phyloP scores from a whole-genome alignment of 2,888 invertebrate genomes.

The Melanostoma mellinum region DNA sequence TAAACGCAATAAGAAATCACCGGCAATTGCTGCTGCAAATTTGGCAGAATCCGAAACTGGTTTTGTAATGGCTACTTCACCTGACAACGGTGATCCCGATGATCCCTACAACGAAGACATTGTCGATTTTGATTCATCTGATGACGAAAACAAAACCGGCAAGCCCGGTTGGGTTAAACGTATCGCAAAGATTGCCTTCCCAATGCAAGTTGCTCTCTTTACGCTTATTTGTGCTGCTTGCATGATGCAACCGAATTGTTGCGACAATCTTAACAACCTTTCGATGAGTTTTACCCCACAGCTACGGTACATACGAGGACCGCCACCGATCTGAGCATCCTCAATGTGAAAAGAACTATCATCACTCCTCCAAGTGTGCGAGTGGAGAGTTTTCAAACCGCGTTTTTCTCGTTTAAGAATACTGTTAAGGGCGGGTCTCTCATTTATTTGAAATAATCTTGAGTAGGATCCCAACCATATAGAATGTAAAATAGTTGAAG shows the following conservation, averaged over 20 bases:
- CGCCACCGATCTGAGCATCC: conserved; percentile 87
- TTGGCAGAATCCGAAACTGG: conserved; percentile 42
- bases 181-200: conserved; percentile 86
- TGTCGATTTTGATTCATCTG: conserved; percentile 74
- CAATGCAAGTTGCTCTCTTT: conserved; percentile 87
- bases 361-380: conserved; percentile 48
- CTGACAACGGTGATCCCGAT: conserved; percentile 64
- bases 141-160: conserved; percentile 74
- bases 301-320: conserved; percentile 88
- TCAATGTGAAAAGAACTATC: conserved; percentile 53
- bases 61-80: conserved; percentile 44
- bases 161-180: conserved; percentile 85
- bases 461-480: conserved; percentile 63
- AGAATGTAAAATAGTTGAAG: conserved; percentile 67
- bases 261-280: conserved; percentile 88
- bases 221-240: conserved; percentile 88
- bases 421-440: conserved; percentile 69
- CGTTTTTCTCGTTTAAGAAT: conserved; percentile 72
- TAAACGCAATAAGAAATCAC: conserved; percentile 59
- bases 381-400: conserved; percentile 65
- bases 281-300: conserved; percentile 88
- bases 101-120: conserved; percentile 74
- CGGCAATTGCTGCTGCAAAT: conserved; percentile 54
- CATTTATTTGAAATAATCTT: conserved; percentile 52
- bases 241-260: conserved; percentile 88